Base-by-base conservation (phyloP, 1,140 invertebrate species). In the Aricia agestis region DNA sequence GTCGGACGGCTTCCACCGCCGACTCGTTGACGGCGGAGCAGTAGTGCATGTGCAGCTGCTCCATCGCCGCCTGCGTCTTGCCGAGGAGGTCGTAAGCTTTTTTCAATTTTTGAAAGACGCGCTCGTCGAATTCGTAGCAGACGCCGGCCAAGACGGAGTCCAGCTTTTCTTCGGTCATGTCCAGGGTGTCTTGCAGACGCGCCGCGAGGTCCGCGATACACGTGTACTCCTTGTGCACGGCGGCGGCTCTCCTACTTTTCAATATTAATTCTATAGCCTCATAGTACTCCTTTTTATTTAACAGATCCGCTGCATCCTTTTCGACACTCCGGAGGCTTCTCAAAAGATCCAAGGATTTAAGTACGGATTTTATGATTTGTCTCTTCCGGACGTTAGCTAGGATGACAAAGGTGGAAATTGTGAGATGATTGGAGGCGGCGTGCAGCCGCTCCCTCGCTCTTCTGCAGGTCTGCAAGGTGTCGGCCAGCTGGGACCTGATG, bases 41-140 rank as follows among this genome's bases (percentile, higher is more conserved):
- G 86, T 98, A 98, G 88, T 99, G 98, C 95, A 99, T 98, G 74
- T 97, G 95, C 36, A 99, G 85, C 85, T 99, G 97, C 92, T 99
- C 98, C 93, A 99, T 97, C 0, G 98, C 97, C 5, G 95, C 96
- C 87, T 98, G 94, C 0, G 95, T 97, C 91, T 98, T 98, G 6
- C 97, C 97, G 1, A 98, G 86, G 5, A 98, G 87, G 19, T 93
- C 93, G 80, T 98, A 99, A 0, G 98, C 98, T 76, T 93, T 94
- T 82, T 98, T 96, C 4, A 99, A 90, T 75, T 97, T 96, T 1
- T 93, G 92, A 82, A 97, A 98, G 0, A 94, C 94, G 3, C 93
- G 90, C 19, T 92, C 91, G 78, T 97, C 95, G 82, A 97, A 98
- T 76, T 95, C 93, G 11, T 93, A 83, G 74, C 89, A 89, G 69